phyloP scores from a whole-genome alignment of 2,888 invertebrate species.

The Heliconius ismenius region DNA sequence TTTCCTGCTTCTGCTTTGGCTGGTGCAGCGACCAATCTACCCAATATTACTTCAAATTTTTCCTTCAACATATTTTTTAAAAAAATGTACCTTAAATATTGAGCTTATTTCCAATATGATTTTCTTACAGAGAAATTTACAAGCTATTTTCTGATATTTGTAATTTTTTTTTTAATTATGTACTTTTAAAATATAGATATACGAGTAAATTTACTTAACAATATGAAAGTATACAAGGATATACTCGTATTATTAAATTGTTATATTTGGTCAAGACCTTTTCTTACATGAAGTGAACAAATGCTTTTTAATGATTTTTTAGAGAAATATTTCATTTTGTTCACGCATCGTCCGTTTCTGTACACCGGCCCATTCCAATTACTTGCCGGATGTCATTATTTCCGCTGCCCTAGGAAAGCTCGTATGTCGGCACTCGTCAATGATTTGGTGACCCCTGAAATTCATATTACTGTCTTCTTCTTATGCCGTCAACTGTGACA shows the following conservation, averaged over 20 bases:
- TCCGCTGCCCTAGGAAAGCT: conserved; percentile 71
- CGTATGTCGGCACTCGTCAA: conserved; percentile 54
- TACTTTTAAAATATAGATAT: too few relatives aligned
- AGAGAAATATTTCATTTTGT: conserved; percentile 19
- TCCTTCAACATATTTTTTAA: conserved; percentile 24
- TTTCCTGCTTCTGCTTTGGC: conserved; percentile 61
- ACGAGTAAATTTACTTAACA: too few relatives aligned
- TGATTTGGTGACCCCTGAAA: conserved; percentile 70
- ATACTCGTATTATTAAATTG: background rate
- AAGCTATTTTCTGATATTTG: background rate
- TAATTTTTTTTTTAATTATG: background rate
- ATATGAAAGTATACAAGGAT: background rate
- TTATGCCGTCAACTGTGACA: background rate
- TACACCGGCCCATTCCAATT: conserved; percentile 66
- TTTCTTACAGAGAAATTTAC: too few relatives aligned
- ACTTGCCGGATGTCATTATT: conserved; percentile 78
- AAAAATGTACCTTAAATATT: conserved; percentile 13
- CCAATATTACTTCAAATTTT: conserved; percentile 41
- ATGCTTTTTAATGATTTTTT: conserved; percentile 10
- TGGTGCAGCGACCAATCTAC: conserved; percentile 39
- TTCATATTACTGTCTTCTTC: conserved; percentile 48
- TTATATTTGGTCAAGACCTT: background rate
- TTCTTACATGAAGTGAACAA: background rate
- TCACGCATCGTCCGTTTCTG: conserved; percentile 29
- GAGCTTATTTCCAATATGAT: too few relatives aligned